Evolutionary conservation across 2,113 vertebrate species (phyloP), one percentile per base, ranked within the genome.

Genomic region (Rhinopithecus roxellana): DNA sequence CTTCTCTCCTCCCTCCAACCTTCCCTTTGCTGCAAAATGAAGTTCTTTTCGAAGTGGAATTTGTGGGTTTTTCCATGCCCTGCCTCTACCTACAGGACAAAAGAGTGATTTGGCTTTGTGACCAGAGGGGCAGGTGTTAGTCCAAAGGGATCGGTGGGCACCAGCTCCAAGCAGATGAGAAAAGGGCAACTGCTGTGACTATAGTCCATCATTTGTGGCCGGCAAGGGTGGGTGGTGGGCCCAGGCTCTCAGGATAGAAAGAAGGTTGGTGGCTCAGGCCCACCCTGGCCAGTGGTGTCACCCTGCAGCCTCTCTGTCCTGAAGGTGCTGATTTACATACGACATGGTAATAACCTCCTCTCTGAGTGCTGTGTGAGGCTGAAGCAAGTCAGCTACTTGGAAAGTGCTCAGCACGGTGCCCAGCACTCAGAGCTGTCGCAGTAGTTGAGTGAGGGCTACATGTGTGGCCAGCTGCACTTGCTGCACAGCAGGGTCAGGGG

Each of bases 41-140:
- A 96, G 64, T 43, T 75, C 90, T 83, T 95, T 94, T 92, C 64
- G 55, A 89, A 90, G 77, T 32, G n/a, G 92, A 59, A 74, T 72
- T 86, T 77, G 30, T 89, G 93, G 89, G 48, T 55, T 97, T 97
- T 97, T 93, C 91, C 77, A 79, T 45, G n/a, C 64, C 59, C 35
- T 0, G 30, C 43, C 81, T 89, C 78, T 72, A 74, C 59, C 81
- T 88, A 23, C 45, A 72, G 87, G 85, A 87, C 6, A 12, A 84
- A 67, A 69, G 38, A 6, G 5, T 80, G 94, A 90, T 59, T 88
- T 55, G 70, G n/a, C 32, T 91, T 83, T 74, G 55, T 72, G 92
- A 82, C 75, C 45, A 86, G 85, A 70, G 3, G 92, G 67, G 16
- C 35, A 72, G 74, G 57, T 59, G 30, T 59, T 86, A 79, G 50